phyloP scores from a whole-genome alignment of 2,113 vertebrate genomes.

The Gobius niger region DNA sequence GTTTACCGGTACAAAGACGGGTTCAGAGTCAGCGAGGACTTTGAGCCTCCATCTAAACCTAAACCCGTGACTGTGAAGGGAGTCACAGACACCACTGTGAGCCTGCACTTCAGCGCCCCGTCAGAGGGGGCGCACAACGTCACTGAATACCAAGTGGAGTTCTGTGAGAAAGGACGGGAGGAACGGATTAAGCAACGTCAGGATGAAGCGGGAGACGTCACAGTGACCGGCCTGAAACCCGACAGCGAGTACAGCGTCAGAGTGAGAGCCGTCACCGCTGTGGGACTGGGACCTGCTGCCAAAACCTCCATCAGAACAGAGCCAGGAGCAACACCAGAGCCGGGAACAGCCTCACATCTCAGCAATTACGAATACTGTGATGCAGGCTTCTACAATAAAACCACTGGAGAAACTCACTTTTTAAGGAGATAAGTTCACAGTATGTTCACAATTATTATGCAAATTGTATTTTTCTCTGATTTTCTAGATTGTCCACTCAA shows the following conservation, averaged over 20 bases:
- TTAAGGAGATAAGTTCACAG: no score
- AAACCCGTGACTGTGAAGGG: slow-evolving; percentile 33
- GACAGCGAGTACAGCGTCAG: slow-evolving; percentile 40
- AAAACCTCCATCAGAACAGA: slow-evolving; percentile 16
- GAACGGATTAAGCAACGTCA: slow-evolving; percentile 31
- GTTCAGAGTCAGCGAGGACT: background rate
- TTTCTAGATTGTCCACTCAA: no score
- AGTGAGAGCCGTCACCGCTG: slow-evolving; percentile 46
- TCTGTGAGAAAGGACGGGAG: slow-evolving; percentile 23
- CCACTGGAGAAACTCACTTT: no score
- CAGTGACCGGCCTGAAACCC: slow-evolving; percentile 38
- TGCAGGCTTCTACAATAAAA: no score
- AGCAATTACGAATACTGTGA: no score
- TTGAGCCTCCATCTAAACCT: background rate
- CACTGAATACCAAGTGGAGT: slow-evolving; percentile 43
- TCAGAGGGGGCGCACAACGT: slow-evolving; percentile 28
- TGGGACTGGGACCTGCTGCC: slow-evolving; percentile 35
- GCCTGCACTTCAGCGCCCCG: slow-evolving; percentile 36
- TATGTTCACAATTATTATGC: no score
- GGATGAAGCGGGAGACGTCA: background rate
- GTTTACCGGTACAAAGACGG: slow-evolving; percentile 11
- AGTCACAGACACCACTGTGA: slow-evolving; percentile 40
- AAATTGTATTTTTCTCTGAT: no score
- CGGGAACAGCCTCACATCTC: no score
- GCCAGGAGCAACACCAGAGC: background rate